These are phyloP conservation scores for Myripristis murdjan DNA, from an alignment of 2,797 vertebrate species.

Conservation along the genomic window DNA sequence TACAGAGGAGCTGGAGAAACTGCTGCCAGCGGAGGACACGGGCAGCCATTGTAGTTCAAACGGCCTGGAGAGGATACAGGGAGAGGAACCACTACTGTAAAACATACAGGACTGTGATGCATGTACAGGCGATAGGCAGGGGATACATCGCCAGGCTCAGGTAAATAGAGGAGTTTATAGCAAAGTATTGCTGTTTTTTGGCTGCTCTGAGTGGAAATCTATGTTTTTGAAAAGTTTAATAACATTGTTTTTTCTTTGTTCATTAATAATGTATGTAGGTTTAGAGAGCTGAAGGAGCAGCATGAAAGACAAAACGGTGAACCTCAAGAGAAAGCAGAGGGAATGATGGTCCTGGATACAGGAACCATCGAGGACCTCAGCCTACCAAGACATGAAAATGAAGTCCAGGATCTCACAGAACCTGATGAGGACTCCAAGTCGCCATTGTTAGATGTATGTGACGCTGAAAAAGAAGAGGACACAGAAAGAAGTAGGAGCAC, in stretches of 20 bases:
- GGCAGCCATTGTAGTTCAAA: slow-evolving; percentile 89
- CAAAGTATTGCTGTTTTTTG: not conserved
- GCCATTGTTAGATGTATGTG: slow-evolving; percentile 9
- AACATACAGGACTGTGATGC: slow-evolving; percentile 70
- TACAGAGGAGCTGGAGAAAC: slow-evolving; percentile 91
- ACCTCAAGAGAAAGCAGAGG: slow-evolving; percentile 41
- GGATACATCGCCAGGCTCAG: slow-evolving; percentile 89
- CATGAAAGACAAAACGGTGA: slow-evolving; percentile 63
- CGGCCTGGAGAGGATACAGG: slow-evolving; percentile 88
- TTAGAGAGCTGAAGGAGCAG: slow-evolving; percentile 85
- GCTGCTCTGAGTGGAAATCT: too few species aligned
- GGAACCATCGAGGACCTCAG: slow-evolving; percentile 41
- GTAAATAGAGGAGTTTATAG: slow-evolving; percentile 74
- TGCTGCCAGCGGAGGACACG: slow-evolving; percentile 56
- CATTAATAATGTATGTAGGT: slow-evolving; percentile 77
- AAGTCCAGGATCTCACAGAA: slow-evolving; percentile 14
- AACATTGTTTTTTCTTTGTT: not conserved
- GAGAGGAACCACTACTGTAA: slow-evolving; percentile 76
- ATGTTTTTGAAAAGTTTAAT: not conserved
- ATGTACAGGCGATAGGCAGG: slow-evolving; percentile 87
- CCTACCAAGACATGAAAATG: slow-evolving; percentile 16
- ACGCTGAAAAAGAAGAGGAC: slow-evolving; percentile 62
- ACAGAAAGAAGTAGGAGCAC: slow-evolving; percentile 44
- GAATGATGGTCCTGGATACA: slow-evolving; percentile 72
- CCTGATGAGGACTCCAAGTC: slow-evolving; percentile 32